Conservation (phyloP, 2,888 invertebrate genomes). For the Stomorhina lunata region DNA sequence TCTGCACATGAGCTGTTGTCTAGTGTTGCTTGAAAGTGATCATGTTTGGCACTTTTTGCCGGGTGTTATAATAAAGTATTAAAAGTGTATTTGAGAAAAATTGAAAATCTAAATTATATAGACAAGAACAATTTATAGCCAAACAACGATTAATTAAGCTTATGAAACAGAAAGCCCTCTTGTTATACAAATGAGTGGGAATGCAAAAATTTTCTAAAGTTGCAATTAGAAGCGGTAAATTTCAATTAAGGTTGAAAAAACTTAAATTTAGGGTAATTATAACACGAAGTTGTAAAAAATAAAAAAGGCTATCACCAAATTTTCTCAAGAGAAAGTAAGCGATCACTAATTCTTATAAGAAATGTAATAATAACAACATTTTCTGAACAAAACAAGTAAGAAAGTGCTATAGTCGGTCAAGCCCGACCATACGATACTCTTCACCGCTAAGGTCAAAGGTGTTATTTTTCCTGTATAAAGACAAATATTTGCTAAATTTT, state of each 20-base stretch:
- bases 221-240: slow-evolving; percentile 20
- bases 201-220: background rate
- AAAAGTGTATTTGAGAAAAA: slow-evolving; percentile 40
- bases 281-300: too few relatives aligned
- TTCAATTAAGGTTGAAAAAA: background rate
- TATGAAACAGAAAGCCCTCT: background rate
- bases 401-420: too few relatives aligned
- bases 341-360: too few relatives aligned
- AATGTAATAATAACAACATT: too few relatives aligned
- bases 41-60: slow-evolving; percentile 63
- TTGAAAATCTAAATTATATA: slow-evolving; percentile 53
- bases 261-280: background rate
- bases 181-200: slow-evolving; percentile 21
- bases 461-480: too few relatives aligned
- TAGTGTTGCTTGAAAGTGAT: slow-evolving; percentile 45
- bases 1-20: background rate
- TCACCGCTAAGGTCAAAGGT: too few relatives aligned
- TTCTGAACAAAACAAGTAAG: too few relatives aligned
- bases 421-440: too few relatives aligned
- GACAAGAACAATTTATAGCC: slow-evolving; percentile 58
- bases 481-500: too few relatives aligned
- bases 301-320: too few relatives aligned
- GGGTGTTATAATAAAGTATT: slow-evolving; percentile 19
- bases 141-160: slow-evolving; percentile 31
- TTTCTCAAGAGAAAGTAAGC: too few relatives aligned